These are phyloP conservation scores for Montipora efflorescens DNA, from an alignment of 64 coral and sea anemone species.

Conservation along the genomic window DNA sequence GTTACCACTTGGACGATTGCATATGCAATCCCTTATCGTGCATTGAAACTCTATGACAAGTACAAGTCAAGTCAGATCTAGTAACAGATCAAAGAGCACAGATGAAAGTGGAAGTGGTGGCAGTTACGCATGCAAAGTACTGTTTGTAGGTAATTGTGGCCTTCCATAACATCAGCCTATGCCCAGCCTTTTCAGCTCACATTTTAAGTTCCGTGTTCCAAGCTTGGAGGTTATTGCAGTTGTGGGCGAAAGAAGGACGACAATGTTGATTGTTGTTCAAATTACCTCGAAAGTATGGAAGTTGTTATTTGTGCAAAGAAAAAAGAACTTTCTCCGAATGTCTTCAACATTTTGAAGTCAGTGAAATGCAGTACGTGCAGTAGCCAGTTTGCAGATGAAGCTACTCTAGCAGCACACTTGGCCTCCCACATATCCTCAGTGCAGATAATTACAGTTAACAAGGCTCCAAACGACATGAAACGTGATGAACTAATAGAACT, in stretches of 20 bases:
- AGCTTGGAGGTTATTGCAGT: neutral
- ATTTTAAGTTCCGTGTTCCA: slow-evolving; percentile 64
- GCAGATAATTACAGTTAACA: neutral
- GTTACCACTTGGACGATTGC: slow-evolving; percentile 30
- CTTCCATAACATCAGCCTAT: slow-evolving; percentile 73
- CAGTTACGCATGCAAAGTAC: no score
- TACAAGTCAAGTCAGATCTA: neutral
- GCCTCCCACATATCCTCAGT: no score
- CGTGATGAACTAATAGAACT: no score
- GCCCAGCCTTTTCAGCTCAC: slow-evolving; percentile 56
- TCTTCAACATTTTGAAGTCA: no score
- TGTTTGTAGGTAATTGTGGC: slow-evolving; percentile 55
- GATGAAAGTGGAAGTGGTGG: no score
- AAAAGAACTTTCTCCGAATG: no score
- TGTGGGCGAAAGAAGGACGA: neutral
- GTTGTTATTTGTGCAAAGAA: no score
- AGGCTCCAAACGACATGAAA: neutral
- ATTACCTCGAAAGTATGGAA: no score
- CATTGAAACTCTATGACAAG: slow-evolving; percentile 37
- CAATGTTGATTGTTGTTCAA: neutral
- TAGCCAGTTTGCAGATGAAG: no score
- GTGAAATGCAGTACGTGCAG: no score
- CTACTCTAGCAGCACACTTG: no score
- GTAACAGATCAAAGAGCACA: no score
- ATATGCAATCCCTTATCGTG: slow-evolving; percentile 67